Base-by-base conservation (phyloP, 2,888 invertebrate genomes). In the Caenorhabditis afra region DNA sequence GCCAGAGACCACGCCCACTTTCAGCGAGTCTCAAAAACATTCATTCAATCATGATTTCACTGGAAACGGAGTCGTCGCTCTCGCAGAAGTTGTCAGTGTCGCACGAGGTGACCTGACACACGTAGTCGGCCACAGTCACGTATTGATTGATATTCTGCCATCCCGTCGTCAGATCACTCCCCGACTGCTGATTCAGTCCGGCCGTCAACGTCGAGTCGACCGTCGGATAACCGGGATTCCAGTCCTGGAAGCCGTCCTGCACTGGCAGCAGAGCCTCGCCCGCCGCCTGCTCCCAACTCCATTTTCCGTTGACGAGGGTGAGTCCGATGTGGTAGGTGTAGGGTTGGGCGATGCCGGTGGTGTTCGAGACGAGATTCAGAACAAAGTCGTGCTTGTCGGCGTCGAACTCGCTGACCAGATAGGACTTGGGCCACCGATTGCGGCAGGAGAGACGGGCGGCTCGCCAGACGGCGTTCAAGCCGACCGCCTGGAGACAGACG, bases 401-500 rank as follows among this genome's bases (percentile, higher is more conserved):
- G 44, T 61, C 47, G 61, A 49, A 78, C 41, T 78, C 78, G 14
- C 22, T 67, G 45, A 44, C 73, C n/a, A 81, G 57, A 18, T 52
- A 73, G 0, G 59, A 49, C 12, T 55, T 61, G 11, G 52, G 20
- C 39, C 45, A 52, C 14, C 58, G 41, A 41, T 50, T 23, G 23
- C 66, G 76, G 49, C 81, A 81, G 12, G 73, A 37, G 35, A 53
- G 50, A n/a, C 67, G 64, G 52, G 77, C 81, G 1, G 77, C 61
- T 7, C 49, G 49, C 81, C 81, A 81, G 22, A 52, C 35, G 39
- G 76, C 57, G 16, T 14, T 29, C 23, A 76, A 29, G 8, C 44
- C 52, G 10, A 47, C 61, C 14, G 64, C 44, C 20, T 44, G 47
- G 10, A 80, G 23, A 39, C 79, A 79, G 11, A 73, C 70, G 39